Evolutionary conservation across 2,113 vertebrate genomes (phyloP), one percentile per base, ranked within the genome.

Genomic region (Athene noctua): DNA sequence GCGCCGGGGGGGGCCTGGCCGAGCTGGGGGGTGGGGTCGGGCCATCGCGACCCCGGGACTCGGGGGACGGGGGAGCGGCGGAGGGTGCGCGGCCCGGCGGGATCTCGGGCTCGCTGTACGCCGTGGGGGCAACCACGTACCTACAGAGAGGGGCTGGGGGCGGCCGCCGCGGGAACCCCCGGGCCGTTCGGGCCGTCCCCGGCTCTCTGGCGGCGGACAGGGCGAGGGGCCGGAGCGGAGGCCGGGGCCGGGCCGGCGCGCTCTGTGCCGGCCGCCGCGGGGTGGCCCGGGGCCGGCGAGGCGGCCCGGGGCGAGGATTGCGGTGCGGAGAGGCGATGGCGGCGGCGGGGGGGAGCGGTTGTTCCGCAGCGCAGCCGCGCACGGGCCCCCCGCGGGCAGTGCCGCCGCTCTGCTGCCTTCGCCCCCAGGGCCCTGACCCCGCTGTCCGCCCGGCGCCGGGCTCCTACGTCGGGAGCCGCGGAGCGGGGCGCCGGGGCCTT

Each of bases 381-480:
- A 42, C 44, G 3, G 58, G 38, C 5, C 21, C 65, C 2, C 29
- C 32, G 15, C 30, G 63, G 42, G 73, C 30, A 58, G 63, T 3
- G 44, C 58, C 47, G 13, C 46, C 6, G 61, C 51, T 13, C 40
- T 7, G 46, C 77, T 71, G 67, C 58, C 22, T 59, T 73, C 54
- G 5, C 7, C 4, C 5, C 14, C 20, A n/a, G 17, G 47, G 22
- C 5, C 18, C 44, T 63, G 42, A 22, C 12, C 9, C 9, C 5
- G 4, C 10, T 22, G 14, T 9, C 55, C 6, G 1, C n/a, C 25
- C 22, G 4, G 27, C 6, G 9, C 22, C 11, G 36, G 13, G 10
- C 32, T 63, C 14, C n/a, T 8, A 8, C 1, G 4, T 23, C 6
- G 32, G 66, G 18, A 38, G 44, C 5, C 0, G 15, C n/a, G 10